Conservation (phyloP, 2,113 vertebrate species). For the Oxygymnocypris stewartii region DNA sequence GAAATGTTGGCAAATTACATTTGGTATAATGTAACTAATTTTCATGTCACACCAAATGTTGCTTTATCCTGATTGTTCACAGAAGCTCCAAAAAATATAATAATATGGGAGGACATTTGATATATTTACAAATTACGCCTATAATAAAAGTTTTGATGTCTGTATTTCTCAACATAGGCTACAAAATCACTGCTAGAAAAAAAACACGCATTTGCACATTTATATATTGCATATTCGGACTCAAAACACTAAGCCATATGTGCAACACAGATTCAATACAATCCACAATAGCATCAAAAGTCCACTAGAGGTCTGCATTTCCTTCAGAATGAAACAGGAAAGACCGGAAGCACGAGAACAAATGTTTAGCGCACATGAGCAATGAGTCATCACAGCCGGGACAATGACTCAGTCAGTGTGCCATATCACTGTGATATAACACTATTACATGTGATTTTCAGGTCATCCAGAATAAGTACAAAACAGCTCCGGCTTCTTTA, state of each 20-base stretch:
- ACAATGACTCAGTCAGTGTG: slow-evolving; percentile 22
- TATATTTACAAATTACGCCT: neutral
- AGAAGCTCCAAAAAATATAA: neutral
- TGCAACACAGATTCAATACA: neutral
- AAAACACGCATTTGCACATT: neutral
- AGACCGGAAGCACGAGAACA: neutral
- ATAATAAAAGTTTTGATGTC: neutral
- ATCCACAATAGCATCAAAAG: neutral
- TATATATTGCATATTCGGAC: neutral
- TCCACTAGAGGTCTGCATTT: slow-evolving; percentile 33
- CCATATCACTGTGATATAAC: neutral
- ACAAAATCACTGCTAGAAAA: no score
- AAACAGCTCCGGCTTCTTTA: neutral
- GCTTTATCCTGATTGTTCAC: neutral
- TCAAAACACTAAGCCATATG: neutral
- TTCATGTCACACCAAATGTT: no score
- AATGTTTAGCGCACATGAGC: neutral
- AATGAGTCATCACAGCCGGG: neutral
- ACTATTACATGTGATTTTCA: neutral
- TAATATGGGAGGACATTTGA: neutral
- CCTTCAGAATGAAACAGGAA: neutral
- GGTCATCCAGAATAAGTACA: neutral
- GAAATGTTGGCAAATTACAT: neutral
- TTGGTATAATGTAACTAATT: neutral
- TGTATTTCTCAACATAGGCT: neutral